phyloP scores from a whole-genome alignment of 2,888 invertebrate species.

The Argynnis bischoffii region DNA sequence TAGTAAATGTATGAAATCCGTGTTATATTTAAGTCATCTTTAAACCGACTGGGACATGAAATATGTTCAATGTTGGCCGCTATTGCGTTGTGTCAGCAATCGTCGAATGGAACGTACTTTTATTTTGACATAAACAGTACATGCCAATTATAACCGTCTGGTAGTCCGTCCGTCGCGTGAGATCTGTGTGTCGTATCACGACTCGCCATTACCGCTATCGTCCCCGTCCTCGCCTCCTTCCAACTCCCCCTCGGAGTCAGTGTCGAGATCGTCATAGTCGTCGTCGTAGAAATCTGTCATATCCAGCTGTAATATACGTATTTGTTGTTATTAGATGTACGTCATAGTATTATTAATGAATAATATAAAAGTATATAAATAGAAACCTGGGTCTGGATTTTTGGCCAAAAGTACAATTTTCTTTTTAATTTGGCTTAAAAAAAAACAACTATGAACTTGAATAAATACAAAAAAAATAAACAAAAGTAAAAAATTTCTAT shows the following conservation, averaged over 20 bases:
- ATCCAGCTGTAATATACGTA: slow-evolving; percentile 83
- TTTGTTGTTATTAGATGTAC: background rate
- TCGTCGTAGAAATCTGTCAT: slow-evolving; percentile 98
- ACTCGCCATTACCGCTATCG: slow-evolving; percentile 96
- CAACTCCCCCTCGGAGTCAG: slow-evolving; percentile 85
- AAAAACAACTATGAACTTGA: too few relatives aligned
- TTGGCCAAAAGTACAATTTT: too few relatives aligned
- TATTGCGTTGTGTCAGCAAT: background rate
- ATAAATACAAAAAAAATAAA: too few relatives aligned
- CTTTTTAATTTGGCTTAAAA: too few relatives aligned
- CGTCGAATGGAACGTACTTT: slow-evolving; percentile 8
- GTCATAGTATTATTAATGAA: background rate
- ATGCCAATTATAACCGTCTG: slow-evolving; percentile 38
- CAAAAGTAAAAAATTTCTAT: too few relatives aligned
- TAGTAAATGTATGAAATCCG: too few relatives aligned
- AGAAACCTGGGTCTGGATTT: too few relatives aligned
- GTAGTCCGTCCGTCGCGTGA: slow-evolving; percentile 47
- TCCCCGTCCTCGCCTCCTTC: slow-evolving; percentile 90
- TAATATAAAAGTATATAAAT: too few relatives aligned
- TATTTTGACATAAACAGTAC: background rate
- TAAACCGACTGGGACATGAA: too few relatives aligned
- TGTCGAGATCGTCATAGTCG: slow-evolving; percentile 94
- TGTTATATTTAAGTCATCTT: too few relatives aligned
- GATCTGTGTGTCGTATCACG: slow-evolving; percentile 83
- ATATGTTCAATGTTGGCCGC: too few relatives aligned